Conservation (phyloP, 2,888 invertebrate genomes). For the Ormia ochracea region DNA sequence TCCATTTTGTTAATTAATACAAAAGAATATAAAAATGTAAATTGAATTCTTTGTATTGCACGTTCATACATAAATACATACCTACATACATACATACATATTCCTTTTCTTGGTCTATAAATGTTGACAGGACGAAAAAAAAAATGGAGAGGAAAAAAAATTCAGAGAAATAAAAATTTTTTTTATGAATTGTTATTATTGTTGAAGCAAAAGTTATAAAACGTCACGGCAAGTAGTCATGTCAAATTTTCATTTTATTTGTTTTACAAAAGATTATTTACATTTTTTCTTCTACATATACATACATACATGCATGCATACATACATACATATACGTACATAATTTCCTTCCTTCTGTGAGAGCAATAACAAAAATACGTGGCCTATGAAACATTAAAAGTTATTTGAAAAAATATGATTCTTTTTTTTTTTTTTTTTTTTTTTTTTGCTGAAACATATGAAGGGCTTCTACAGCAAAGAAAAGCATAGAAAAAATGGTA, state of each 20-base stretch:
- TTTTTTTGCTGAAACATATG: slow-evolving; percentile 34
- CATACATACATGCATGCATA: too few relatives aligned
- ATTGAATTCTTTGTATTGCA: slow-evolving; percentile 43
- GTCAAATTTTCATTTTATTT: slow-evolving; percentile 18
- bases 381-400: slow-evolving; percentile 49
- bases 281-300: slow-evolving; percentile 35
- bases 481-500: not conserved
- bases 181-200: slow-evolving; percentile 46
- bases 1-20: slow-evolving; percentile 54
- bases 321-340: too few relatives aligned
- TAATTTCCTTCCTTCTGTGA: not conserved
- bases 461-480: slow-evolving; percentile 36
- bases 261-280: slow-evolving; percentile 36
- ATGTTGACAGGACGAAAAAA: not conserved
- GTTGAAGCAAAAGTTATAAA: slow-evolving; percentile 55
- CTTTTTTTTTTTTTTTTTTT: not conserved
- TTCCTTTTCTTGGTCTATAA: not conserved
- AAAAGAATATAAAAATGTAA: slow-evolving; percentile 56
- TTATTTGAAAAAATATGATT: slow-evolving; percentile 31
- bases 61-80: too few relatives aligned
- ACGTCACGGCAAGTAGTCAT: slow-evolving; percentile 56
- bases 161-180: slow-evolving; percentile 36
- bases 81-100: too few relatives aligned
- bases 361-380: slow-evolving; percentile 24
- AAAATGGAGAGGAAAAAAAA: slow-evolving; percentile 5